Evolutionary conservation across 1,140 invertebrate species (phyloP).

Genomic region (Dreissena polymorpha): DNA sequence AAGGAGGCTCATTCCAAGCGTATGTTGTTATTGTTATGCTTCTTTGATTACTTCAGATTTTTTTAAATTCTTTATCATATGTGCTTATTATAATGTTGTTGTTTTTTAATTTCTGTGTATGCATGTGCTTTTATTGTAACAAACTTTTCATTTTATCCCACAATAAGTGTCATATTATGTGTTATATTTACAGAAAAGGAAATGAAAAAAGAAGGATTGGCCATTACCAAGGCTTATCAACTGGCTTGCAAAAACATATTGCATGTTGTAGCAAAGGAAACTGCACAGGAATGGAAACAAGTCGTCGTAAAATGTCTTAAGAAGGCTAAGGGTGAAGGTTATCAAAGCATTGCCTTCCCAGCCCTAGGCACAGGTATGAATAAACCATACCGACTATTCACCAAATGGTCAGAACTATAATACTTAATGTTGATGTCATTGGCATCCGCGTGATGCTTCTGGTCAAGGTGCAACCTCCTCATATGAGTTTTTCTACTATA

Average conservation of each 20-base stretch:
- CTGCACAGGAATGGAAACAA: constrained; percentile 18
- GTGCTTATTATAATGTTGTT: too few species aligned
- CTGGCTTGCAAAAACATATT: constrained; percentile 34
- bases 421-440: constrained; percentile 1
- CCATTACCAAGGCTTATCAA: constrained; percentile 24
- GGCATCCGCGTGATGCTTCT: background rate
- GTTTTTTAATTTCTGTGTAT: too few species aligned
- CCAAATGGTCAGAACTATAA: background rate
- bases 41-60: too few species aligned
- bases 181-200: constrained; percentile 15
- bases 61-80: too few species aligned
- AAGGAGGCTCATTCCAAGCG: constrained; percentile 2
- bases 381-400: background rate
- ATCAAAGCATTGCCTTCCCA: constrained; percentile 39
- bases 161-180: background rate
- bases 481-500: background rate
- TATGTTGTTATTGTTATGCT: too few species aligned
- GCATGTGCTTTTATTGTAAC: background rate
- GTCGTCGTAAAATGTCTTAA: constrained; percentile 17
- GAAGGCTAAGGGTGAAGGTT: background rate
- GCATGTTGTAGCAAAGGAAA: constrained; percentile 32
- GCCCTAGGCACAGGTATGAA: constrained; percentile 43
- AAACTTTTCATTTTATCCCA: background rate
- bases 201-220: constrained; percentile 22
- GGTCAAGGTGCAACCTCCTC: background rate